A percentile compares a stretch with the other conserved stretches of the same genome.
phyloP scores from a whole-genome alignment of 2,113 vertebrate genomes.

The Sinocyclocheilus anophthalmus region DNA sequence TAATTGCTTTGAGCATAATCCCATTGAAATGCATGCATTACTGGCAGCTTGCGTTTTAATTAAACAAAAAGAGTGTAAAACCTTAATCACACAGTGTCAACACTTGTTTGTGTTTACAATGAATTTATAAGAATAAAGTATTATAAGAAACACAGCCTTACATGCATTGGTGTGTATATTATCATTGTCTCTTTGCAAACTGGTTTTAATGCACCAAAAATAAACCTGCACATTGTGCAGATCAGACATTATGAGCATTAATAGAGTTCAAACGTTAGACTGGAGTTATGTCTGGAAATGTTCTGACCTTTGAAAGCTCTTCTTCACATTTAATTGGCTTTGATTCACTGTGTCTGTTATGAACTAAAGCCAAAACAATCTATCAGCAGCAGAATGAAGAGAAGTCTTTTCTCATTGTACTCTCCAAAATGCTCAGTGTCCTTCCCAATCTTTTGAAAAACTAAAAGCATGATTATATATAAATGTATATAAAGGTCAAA shows the following conservation, averaged over 20 bases:
- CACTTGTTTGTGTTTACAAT: neutral
- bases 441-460: neutral
- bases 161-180: neutral
- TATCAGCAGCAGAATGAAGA: neutral
- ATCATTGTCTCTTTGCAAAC: neutral
- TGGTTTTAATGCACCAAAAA: neutral
- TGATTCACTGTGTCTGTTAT: neutral
- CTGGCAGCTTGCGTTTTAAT: neutral
- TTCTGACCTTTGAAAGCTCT: conserved; percentile 16
- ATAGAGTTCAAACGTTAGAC: neutral
- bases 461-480: too few species aligned
- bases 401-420: neutral
- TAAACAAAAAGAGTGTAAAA: neutral
- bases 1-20: conserved; percentile 7
- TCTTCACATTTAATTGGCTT: conserved; percentile 11
- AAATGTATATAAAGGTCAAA: too few species aligned
- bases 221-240: neutral
- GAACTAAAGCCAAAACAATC: neutral
- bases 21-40: neutral
- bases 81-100: neutral
- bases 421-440: neutral
- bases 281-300: neutral
- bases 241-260: neutral
- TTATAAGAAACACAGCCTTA: neutral
- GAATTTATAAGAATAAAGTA: neutral